These are phyloP conservation scores for Philhelius pedissequus DNA, from an alignment of 2,888 invertebrate genomes.

Conservation along the genomic window DNA sequence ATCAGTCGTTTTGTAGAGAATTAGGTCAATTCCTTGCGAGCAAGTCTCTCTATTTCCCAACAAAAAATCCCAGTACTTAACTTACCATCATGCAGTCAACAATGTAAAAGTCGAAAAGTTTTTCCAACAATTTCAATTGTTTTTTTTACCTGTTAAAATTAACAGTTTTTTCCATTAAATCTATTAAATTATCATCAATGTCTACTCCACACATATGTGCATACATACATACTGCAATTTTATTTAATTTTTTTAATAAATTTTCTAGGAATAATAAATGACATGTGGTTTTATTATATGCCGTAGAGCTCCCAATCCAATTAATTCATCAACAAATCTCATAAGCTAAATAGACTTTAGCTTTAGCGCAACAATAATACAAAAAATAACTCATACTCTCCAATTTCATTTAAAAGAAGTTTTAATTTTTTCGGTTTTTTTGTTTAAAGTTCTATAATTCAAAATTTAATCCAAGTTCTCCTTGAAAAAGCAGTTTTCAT, in stretches of 20 bases:
- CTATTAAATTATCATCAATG: neutral
- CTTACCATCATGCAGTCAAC: no score
- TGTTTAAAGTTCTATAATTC: neutral
- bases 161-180: neutral
- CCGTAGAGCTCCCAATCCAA: neutral
- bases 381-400: neutral
- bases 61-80: no score
- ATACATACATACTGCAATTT: neutral
- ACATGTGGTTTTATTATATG: neutral
- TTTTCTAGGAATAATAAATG: neutral
- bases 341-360: neutral
- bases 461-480: slow-evolving; percentile 25
- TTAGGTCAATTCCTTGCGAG: no score
- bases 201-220: no score
- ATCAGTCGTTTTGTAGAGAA: no score
- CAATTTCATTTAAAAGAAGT: neutral
- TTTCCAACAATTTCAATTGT: no score
- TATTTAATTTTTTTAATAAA: neutral
- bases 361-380: neutral
- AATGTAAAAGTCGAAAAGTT: no score
- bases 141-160: no score
- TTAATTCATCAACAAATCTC: slow-evolving; percentile 10
- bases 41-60: no score
- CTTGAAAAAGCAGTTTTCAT: slow-evolving; percentile 31
- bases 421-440: neutral